phyloP scores from a whole-genome alignment of 2,797 vertebrate genomes.

The Enteromius treurensis region DNA sequence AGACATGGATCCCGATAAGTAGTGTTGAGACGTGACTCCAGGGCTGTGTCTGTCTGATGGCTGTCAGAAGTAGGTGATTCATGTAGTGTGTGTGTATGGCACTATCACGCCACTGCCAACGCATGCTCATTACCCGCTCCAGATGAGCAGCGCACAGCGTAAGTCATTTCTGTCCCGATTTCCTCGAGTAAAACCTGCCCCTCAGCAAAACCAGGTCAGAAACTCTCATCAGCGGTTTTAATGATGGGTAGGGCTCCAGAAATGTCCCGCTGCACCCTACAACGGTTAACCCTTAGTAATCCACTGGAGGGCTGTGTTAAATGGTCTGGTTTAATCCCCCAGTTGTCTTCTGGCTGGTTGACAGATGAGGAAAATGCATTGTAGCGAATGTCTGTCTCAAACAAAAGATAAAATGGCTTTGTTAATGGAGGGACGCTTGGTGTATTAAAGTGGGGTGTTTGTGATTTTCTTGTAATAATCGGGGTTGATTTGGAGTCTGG shows the following conservation, averaged over 20 bases:
- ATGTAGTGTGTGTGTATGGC: conserved; percentile 4
- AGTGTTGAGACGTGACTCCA: background rate
- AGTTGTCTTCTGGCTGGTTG: background rate
- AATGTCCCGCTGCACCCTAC: background rate
- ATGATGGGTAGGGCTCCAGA: background rate
- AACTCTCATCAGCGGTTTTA: background rate
- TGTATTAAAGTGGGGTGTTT: too few relatives aligned
- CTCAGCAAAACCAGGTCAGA: background rate
- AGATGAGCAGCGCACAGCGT: background rate
- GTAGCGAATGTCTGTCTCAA: background rate
- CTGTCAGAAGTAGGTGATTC: background rate
- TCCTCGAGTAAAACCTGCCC: background rate
- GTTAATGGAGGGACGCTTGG: background rate
- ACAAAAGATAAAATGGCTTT: background rate
- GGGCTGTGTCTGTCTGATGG: background rate
- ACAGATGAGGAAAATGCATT: background rate
- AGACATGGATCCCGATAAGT: background rate
- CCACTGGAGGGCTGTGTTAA: background rate
- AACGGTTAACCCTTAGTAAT: background rate
- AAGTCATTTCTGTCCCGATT: conserved; percentile 1
- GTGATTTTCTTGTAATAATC: background rate
- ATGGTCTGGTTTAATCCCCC: background rate
- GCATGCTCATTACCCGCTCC: conserved; percentile 54
- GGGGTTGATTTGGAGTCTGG: background rate
- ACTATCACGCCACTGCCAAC: conserved; percentile 38